Percentiles rank a stretch among this genome's conserved stretches.
These are phyloP conservation scores for Ceuthmochares aereus DNA, from an alignment of 2,113 vertebrate genomes.

Conservation along the genomic window DNA sequence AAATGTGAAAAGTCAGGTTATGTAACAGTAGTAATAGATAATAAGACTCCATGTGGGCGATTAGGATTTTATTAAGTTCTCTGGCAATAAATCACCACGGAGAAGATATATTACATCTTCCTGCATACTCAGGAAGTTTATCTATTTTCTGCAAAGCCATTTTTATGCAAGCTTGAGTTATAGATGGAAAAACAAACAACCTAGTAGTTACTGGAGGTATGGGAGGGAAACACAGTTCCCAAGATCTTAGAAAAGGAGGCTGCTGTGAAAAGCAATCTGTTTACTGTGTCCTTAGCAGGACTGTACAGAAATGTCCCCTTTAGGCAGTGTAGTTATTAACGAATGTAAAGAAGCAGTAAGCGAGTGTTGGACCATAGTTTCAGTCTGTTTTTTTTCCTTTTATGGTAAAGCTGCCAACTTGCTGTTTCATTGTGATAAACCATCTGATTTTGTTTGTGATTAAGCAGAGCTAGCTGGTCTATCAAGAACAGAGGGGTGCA, in stretches of 20 bases:
- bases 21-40: neutral
- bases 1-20: neutral
- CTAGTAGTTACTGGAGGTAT: slow-evolving; percentile 21
- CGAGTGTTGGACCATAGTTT: neutral
- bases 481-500: slow-evolving; percentile 16
- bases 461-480: slow-evolving; percentile 58
- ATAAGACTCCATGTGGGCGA: neutral
- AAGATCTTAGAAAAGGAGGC: slow-evolving; percentile 17
- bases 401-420: slow-evolving; percentile 76
- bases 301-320: slow-evolving; percentile 28
- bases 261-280: slow-evolving; percentile 25
- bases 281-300: slow-evolving; percentile 8
- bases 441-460: slow-evolving; percentile 67
- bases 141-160: slow-evolving; percentile 32
- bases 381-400: slow-evolving; percentile 69
- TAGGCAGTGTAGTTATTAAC: slow-evolving; percentile 19
- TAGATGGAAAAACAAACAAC: slow-evolving; percentile 61
- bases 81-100: neutral
- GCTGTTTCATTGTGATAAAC: slow-evolving; percentile 63
- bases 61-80: neutral
- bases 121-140: neutral
- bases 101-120: neutral
- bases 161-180: slow-evolving; percentile 23
- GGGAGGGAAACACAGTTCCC: slow-evolving; percentile 10
- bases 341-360: slow-evolving; percentile 54